phyloP scores from a whole-genome alignment of 2,888 invertebrate genomes.

The Drosophila sordidapex region DNA sequence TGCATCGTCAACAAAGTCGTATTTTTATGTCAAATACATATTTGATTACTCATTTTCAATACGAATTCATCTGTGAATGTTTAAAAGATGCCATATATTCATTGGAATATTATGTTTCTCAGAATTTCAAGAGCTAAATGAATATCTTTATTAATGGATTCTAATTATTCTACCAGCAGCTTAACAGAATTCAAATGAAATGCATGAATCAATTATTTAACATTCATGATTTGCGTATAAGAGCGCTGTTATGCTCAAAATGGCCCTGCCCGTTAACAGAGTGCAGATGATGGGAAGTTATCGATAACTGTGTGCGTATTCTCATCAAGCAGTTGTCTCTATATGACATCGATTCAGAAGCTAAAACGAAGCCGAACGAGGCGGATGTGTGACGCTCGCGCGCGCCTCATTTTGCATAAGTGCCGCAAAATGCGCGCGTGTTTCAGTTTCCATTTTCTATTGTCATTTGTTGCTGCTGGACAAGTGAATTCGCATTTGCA shows the following conservation, averaged over 20 bases:
- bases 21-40: not conserved
- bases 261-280: conserved; percentile 34
- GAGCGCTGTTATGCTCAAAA: conserved; percentile 25
- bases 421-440: conserved; percentile 61
- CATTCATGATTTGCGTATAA: not conserved
- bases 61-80: not conserved
- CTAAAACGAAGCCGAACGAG: conserved; percentile 57
- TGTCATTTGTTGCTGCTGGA: conserved; percentile 40
- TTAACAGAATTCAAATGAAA: conserved; percentile 15
- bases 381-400: conserved; percentile 60
- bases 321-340: not conserved
- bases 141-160: not conserved
- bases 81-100: not conserved
- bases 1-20: not conserved
- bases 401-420: conserved; percentile 54
- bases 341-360: conserved; percentile 23
- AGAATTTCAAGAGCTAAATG: not conserved
- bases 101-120: not conserved
- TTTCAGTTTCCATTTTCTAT: conserved; percentile 57
- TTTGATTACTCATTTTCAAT: not conserved
- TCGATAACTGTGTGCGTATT: conserved; percentile 28
- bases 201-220: not conserved
- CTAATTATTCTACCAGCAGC: not conserved
- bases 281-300: conserved; percentile 16
- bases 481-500: conserved; percentile 39